These are phyloP conservation scores for Gymnobelideus leadbeateri DNA, from an alignment of 2,113 vertebrate genomes.

Conservation along the genomic window DNA sequence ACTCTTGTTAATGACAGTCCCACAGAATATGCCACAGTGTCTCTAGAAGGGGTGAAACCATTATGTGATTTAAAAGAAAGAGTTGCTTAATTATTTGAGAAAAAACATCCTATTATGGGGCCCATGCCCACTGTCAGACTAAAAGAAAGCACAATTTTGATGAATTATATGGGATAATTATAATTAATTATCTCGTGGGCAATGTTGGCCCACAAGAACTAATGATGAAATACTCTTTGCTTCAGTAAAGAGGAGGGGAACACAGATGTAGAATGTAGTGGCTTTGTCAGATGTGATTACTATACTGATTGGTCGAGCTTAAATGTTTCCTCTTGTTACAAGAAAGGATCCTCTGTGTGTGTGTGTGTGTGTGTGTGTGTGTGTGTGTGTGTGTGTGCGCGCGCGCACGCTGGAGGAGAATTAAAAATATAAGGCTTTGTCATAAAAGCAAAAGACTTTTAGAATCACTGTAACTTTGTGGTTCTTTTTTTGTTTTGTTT, in stretches of 20 bases:
- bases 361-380: too few relatives aligned
- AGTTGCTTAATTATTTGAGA: neutral
- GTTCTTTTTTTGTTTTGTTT: too few relatives aligned
- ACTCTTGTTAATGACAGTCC: neutral
- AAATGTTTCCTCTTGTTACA: neutral
- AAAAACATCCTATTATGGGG: neutral
- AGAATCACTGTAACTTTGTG: neutral
- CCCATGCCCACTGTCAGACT: neutral
- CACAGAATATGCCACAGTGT: neutral
- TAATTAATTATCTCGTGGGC: too few relatives aligned
- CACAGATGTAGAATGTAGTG: neutral
- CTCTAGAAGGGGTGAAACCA: neutral
- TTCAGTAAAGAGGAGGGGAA: neutral
- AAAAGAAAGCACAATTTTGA: neutral
- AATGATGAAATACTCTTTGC: neutral
- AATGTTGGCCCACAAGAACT: neutral
- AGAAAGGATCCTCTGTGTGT: neutral
- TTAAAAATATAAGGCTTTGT: neutral
- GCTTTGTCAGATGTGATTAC: neutral
- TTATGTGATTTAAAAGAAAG: neutral
- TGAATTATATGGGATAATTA: too few relatives aligned
- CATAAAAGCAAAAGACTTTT: neutral
- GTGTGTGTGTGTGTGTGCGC: too few relatives aligned
- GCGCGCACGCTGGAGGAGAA: neutral
- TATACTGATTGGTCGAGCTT: neutral